These are phyloP conservation scores for Lamproptera curius DNA, from an alignment of 2,888 invertebrate genomes.

Conservation along the genomic window DNA sequence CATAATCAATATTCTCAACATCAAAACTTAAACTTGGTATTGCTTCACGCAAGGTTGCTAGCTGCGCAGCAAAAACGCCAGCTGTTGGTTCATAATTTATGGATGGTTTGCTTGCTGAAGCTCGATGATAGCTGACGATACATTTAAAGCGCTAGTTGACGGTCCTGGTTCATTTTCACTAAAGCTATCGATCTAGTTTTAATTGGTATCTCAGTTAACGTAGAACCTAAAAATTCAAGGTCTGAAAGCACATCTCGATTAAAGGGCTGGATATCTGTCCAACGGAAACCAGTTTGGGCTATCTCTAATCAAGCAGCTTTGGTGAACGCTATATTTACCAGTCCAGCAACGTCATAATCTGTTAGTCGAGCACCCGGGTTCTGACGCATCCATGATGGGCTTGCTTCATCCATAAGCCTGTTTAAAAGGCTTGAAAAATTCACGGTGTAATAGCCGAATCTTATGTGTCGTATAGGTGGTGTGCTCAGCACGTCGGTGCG, in stretches of 20 bases:
- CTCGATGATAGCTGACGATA: not conserved
- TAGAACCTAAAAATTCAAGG: constrained; percentile 17
- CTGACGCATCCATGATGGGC: not conserved
- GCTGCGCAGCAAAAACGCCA: not conserved
- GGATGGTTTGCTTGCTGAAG: not conserved
- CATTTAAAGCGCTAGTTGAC: not conserved
- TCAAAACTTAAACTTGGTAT: constrained; percentile 13
- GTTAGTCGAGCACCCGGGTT: not conserved
- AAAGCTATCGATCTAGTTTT: not conserved
- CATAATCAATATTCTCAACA: constrained; percentile 17
- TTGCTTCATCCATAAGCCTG: not conserved
- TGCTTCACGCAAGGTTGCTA: constrained; percentile 11
- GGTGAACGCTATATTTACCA: constrained; percentile 23
- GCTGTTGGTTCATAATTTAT: not conserved
- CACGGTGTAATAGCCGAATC: not conserved
- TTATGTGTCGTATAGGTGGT: not conserved
- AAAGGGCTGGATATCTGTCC: constrained; percentile 26
- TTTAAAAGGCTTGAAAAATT: not conserved
- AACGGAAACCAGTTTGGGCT: constrained; percentile 26
- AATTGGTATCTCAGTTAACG: not conserved
- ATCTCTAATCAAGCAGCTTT: constrained; percentile 24
- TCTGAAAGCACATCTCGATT: constrained; percentile 25
- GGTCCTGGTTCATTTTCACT: constrained; percentile 1
- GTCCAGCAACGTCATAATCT: constrained; percentile 21
- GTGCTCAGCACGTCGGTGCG: not conserved